A percentile compares a stretch with the other conserved stretches of the same genome.
Conservation (phyloP, 1,140 invertebrate genomes). For the Drosophila mayri region DNA sequence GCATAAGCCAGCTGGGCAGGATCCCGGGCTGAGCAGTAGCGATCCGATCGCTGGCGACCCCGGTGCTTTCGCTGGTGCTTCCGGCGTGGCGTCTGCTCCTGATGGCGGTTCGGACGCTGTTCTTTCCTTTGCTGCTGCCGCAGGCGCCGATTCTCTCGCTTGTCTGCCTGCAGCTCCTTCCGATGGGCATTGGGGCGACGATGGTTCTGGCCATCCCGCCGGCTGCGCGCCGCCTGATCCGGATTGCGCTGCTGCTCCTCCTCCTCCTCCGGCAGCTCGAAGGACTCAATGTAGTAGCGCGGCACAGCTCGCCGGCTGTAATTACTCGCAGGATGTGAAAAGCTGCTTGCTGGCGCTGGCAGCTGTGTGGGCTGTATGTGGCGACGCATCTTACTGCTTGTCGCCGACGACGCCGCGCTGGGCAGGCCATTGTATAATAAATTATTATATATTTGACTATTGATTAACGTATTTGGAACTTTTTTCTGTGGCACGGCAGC, state of each 20-base stretch:
- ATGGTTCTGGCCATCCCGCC: conserved; percentile 64
- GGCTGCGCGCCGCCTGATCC: conserved; percentile 70
- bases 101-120: conserved; percentile 33
- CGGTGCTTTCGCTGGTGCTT: conserved; percentile 64
- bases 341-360: conserved; percentile 28
- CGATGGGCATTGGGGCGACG: conserved; percentile 43
- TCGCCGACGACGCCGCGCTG: conserved; percentile 36
- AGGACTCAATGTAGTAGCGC: conserved; percentile 72
- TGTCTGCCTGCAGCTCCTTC: conserved; percentile 47
- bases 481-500: conserved; percentile 57
- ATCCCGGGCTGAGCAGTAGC: conserved; percentile 87
- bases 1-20: conserved; percentile 87
- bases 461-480: conserved; percentile 83
- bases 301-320: conserved; percentile 33
- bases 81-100: conserved; percentile 42
- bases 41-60: conserved; percentile 68
- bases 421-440: conserved; percentile 73
- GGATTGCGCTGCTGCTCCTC: conserved; percentile 28
- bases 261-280: conserved; percentile 60
- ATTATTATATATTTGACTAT: conserved; percentile 84
- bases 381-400: conserved; percentile 54
- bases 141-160: conserved; percentile 40
- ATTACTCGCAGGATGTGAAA: conserved; percentile 23
- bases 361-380: conserved; percentile 41
- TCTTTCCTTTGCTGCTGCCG: conserved; percentile 48